These are phyloP conservation scores for Andrena bicolor DNA, from an alignment of 2,888 invertebrate genomes.

Conservation along the genomic window DNA sequence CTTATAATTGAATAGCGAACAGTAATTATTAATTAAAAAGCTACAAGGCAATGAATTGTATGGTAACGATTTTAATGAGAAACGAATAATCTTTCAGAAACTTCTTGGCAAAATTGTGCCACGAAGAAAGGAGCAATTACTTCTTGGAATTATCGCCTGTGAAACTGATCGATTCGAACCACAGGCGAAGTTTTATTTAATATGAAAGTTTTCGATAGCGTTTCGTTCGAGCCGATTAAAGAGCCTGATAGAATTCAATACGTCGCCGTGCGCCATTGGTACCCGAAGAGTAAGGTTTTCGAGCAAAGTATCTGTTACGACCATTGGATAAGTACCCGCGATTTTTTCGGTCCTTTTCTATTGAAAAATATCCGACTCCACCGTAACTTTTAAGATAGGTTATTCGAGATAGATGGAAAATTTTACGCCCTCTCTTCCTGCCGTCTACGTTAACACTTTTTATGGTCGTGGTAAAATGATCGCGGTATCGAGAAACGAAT, in stretches of 20 bases:
- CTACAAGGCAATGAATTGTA: neutral
- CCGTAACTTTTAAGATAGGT: constrained; percentile 4
- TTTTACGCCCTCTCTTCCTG: neutral
- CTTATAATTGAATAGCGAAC: neutral
- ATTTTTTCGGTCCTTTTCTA: neutral
- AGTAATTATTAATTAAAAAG: constrained; percentile 5
- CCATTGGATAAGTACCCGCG: neutral
- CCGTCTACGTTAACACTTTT: neutral
- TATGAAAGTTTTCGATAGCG: constrained; percentile 26
- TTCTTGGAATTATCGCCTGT: neutral
- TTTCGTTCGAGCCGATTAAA: constrained; percentile 20
- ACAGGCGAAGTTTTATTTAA: constrained; percentile 18
- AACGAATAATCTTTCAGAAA: constrained; percentile 2
- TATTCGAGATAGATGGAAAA: constrained; percentile 13
- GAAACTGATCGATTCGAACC: constrained; percentile 4
- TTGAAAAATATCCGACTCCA: neutral
- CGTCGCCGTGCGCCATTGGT: constrained; percentile 6
- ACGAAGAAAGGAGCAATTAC: neutral
- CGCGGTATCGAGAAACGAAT: neutral
- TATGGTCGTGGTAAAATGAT: constrained; percentile 1
- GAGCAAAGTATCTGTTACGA: constrained; percentile 20
- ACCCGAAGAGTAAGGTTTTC: constrained; percentile 27
- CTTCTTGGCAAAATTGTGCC: neutral
- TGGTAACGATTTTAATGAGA: neutral
- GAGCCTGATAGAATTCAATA: constrained; percentile 23